phyloP scores from a whole-genome alignment of 1,140 invertebrate genomes.

The Trichonephila clavata region DNA sequence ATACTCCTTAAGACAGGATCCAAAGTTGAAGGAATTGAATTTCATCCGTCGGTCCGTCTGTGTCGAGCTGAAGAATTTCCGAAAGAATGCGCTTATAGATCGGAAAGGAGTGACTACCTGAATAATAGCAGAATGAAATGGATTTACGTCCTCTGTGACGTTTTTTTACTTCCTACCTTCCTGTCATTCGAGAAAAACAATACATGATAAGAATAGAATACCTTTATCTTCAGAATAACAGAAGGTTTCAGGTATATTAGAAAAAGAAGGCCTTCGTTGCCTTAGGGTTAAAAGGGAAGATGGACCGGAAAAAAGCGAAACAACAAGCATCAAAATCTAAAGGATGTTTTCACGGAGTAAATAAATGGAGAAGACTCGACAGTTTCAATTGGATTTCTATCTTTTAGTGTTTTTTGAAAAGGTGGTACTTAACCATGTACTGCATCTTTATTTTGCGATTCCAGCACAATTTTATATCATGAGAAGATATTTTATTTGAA shows the following conservation, averaged over 20 bases:
- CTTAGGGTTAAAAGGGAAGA: background rate
- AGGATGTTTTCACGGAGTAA: background rate
- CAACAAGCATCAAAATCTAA: background rate
- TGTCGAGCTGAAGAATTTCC: background rate
- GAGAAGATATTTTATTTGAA: too few species aligned
- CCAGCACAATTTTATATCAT: too few species aligned
- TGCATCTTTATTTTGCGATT: too few species aligned
- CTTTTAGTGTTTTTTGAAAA: background rate
- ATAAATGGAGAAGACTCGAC: background rate
- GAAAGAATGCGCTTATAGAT: background rate
- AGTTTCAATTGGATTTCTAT: background rate
- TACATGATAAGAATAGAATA: background rate
- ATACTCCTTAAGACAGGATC: background rate
- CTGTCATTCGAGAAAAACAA: constrained; percentile 6
- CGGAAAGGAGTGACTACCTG: background rate
- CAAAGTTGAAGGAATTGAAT: background rate
- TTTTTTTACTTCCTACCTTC: background rate
- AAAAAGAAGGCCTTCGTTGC: background rate
- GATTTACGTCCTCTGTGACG: background rate
- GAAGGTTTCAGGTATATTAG: background rate
- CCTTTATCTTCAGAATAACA: background rate
- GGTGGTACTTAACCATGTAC: background rate
- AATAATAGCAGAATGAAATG: background rate
- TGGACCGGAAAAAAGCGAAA: background rate
- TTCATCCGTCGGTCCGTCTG: background rate